A percentile compares a stretch with the other conserved stretches of the same genome.
Evolutionary conservation across 2,888 invertebrate species (phyloP).

Genomic region (Ophioninae sp.): DNA sequence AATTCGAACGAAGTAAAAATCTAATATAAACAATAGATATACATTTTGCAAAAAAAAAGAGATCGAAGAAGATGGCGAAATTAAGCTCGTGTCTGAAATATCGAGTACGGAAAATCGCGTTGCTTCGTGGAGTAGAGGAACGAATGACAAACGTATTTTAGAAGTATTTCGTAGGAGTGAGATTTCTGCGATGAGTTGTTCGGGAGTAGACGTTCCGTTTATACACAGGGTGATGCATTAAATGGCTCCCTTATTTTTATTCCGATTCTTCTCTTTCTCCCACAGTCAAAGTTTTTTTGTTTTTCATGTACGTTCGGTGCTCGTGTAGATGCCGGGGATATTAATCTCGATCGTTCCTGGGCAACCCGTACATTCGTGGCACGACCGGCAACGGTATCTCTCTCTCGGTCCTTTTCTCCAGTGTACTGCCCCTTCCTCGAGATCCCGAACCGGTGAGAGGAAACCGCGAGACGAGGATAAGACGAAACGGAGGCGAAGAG

Average conservation of each 20-base stretch:
- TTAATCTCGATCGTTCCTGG: constrained; percentile 53
- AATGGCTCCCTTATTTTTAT: constrained; percentile 23
- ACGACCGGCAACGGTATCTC: constrained; percentile 60
- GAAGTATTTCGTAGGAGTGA: not conserved
- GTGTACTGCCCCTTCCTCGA: constrained; percentile 6
- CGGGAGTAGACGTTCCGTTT: not conserved
- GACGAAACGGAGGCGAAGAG: constrained; percentile 33
- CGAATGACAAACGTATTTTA: not conserved
- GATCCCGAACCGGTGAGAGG: constrained; percentile 21
- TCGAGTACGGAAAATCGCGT: not conserved
- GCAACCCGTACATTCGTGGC: constrained; percentile 34
- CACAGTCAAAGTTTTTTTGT: constrained; percentile 21
- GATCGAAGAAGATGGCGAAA: not conserved
- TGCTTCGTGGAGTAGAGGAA: not conserved
- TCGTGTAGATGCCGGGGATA: constrained; percentile 26
- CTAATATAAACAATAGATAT: not conserved
- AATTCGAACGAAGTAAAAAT: not conserved
- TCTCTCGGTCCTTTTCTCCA: constrained; percentile 22
- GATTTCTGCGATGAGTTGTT: not conserved
- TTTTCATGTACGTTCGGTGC: not conserved
- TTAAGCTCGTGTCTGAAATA: not conserved
- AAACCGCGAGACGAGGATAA: constrained; percentile 26
- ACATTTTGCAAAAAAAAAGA: not conserved
- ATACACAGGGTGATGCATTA: constrained; percentile 21
- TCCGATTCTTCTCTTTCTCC: not conserved